phyloP scores from a whole-genome alignment of 1,140 invertebrate genomes.

The Dolichoris vasculosae region DNA sequence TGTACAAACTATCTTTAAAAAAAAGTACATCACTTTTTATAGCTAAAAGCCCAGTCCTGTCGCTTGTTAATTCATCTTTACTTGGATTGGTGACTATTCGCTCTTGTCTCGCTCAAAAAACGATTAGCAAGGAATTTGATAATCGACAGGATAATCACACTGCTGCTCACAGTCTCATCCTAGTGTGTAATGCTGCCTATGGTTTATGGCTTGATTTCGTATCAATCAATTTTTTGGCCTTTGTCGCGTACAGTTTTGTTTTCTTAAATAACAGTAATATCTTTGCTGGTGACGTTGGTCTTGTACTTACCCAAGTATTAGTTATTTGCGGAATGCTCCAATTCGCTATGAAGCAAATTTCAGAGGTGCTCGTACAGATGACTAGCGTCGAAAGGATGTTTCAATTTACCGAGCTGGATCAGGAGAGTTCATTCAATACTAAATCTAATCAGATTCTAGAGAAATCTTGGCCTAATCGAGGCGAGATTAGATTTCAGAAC shows the following conservation, averaged over 20 bases:
- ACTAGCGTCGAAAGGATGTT: slow-evolving; percentile 87
- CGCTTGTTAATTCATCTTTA: slow-evolving; percentile 84
- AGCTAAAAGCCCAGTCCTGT: slow-evolving; percentile 85
- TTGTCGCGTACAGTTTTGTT: slow-evolving; percentile 84
- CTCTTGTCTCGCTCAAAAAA: slow-evolving; percentile 79
- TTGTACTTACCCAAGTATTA: slow-evolving; percentile 66
- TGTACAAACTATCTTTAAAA: neutral
- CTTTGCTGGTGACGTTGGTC: slow-evolving; percentile 64
- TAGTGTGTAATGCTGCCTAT: slow-evolving; percentile 84
- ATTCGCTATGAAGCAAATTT: slow-evolving; percentile 86
- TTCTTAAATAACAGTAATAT: slow-evolving; percentile 53
- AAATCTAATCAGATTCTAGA: slow-evolving; percentile 71
- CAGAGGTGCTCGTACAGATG: slow-evolving; percentile 90
- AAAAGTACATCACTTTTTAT: neutral
- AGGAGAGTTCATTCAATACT: slow-evolving; percentile 72
- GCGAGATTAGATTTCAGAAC: slow-evolving; percentile 24
- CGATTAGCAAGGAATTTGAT: slow-evolving; percentile 84
- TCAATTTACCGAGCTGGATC: slow-evolving; percentile 82
- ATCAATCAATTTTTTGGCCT: slow-evolving; percentile 79
- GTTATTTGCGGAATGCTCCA: slow-evolving; percentile 89
- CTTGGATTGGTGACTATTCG: slow-evolving; percentile 88
- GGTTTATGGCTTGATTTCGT: slow-evolving; percentile 87
- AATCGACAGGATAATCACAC: slow-evolving; percentile 79
- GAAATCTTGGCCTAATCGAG: slow-evolving; percentile 77
- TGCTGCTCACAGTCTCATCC: slow-evolving; percentile 81